Conservation (phyloP, 2,888 invertebrate genomes). For the Plusia festucae region DNA sequence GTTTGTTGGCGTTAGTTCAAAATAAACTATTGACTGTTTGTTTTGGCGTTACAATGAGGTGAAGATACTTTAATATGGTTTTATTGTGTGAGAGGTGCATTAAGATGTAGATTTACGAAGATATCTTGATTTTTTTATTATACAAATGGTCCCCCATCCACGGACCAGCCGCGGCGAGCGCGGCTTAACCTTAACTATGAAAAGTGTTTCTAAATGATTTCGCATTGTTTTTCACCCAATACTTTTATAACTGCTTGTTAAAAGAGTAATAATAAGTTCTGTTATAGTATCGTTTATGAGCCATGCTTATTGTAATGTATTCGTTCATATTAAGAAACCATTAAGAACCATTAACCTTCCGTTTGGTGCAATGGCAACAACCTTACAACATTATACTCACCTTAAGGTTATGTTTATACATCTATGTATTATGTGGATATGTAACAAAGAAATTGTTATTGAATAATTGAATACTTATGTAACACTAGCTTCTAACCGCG, state of each 20-base stretch:
- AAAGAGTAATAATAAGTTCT: too few species aligned
- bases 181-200: too few species aligned
- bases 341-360: slow-evolving; percentile 44
- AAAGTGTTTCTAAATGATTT: too few species aligned
- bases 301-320: slow-evolving; percentile 43
- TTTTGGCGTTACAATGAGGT: slow-evolving; percentile 32
- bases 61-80: slow-evolving; percentile 8
- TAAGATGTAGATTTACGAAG: not conserved
- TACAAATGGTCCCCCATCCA: too few species aligned
- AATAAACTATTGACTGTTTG: slow-evolving; percentile 32
- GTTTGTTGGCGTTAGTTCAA: slow-evolving; percentile 31
- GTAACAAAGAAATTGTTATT: slow-evolving; percentile 34
- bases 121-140: too few species aligned
- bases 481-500: too few species aligned
- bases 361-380: slow-evolving; percentile 36
- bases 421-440: slow-evolving; percentile 9
- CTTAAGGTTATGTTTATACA: slow-evolving; percentile 5
- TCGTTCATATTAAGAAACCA: slow-evolving; percentile 46
- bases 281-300: not conserved
- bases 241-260: not conserved
- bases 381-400: slow-evolving; percentile 11
- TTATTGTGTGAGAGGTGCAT: not conserved
- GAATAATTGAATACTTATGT: slow-evolving; percentile 12
- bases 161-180: too few species aligned
- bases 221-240: too few species aligned